A percentile compares a stretch with the other conserved stretches of the same genome.
phyloP scores from a whole-genome alignment of 2,888 invertebrate species.

The Ischnura elegans region DNA sequence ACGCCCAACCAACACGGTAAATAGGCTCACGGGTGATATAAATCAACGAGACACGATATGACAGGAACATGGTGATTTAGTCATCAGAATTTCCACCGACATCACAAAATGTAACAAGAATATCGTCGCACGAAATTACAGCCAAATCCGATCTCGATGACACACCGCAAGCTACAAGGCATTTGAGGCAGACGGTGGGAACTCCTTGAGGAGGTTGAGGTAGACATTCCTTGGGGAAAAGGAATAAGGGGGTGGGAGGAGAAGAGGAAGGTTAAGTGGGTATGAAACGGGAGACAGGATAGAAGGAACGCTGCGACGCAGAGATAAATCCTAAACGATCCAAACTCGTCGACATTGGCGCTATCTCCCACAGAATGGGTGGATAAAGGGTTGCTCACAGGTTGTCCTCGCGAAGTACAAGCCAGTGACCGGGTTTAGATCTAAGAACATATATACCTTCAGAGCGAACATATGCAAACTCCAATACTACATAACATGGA shows the following conservation, averaged over 20 bases:
- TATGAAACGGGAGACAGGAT: neutral
- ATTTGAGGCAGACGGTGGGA: neutral
- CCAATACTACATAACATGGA: no score
- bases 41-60: no score
- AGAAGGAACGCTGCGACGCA: neutral
- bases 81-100: neutral
- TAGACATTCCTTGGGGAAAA: neutral
- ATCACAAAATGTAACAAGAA: neutral
- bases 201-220: neutral
- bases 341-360: slow-evolving; percentile 37
- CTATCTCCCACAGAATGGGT: slow-evolving; percentile 47
- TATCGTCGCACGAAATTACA: neutral
- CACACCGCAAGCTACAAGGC: neutral
- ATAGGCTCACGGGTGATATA: no score
- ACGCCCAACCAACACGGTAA: no score
- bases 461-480: no score
- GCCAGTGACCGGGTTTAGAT: no score
- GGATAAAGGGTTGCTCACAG: slow-evolving; percentile 48
- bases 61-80: no score
- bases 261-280: no score
- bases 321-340: slow-evolving; percentile 46
- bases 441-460: no score
- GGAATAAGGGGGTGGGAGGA: neutral
- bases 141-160: neutral
- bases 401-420: slow-evolving; percentile 49